Evolutionary conservation across 35 echinoderm and acorn worm genomes (phyloP), one percentile per base, ranked within the genome.

Genomic region (Anneissia japonica): DNA sequence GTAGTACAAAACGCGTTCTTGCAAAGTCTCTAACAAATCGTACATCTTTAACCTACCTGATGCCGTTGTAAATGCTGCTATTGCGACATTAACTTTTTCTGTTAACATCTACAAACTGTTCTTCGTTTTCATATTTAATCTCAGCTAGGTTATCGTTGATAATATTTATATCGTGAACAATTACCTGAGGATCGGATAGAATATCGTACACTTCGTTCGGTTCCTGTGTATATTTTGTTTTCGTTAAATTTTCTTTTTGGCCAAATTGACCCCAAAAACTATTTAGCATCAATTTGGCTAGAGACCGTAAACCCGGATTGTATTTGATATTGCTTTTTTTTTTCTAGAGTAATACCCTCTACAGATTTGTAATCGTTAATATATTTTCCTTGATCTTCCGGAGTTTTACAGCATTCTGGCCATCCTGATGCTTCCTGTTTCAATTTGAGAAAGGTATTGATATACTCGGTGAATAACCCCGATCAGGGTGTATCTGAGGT

Each of bases 391-490:
- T 73, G 35, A 36, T 88, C 76, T 21, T 88, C 43, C 30, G 30
- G 26, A 31, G 76, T 56, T 23, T 72, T 37, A 88, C 86, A 88
- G 30, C 85, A 77, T 38, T 30, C 36, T 37, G 85, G 85, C 85
- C 75, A 87, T 26, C 37, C 75, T 13, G 37, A 46, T 14, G 38
- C 41, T 30, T 87, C 85, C 35, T 87, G 74, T 35, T 87, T 87
- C 34, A 87, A 34, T 74, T 88, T 88, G 32, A 81, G 72, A 81
- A 88, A 88, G 7, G 86, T 81, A 38, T 88, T 88, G 4, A 88
- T 72, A 55, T 88, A 88, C 0, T 80, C 76, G 21, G 86, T 81
- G 37, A 88, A 88, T 32, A 77, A 45, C 17, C 86, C 73, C 32
- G n/a, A 28, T n/a, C 5, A 30, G 26, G 4, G 5, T 30, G 74